A percentile compares a stretch with the other conserved stretches of the same genome.
Conservation (phyloP, 2,888 invertebrate species). For the Argynnis bischoffii region DNA sequence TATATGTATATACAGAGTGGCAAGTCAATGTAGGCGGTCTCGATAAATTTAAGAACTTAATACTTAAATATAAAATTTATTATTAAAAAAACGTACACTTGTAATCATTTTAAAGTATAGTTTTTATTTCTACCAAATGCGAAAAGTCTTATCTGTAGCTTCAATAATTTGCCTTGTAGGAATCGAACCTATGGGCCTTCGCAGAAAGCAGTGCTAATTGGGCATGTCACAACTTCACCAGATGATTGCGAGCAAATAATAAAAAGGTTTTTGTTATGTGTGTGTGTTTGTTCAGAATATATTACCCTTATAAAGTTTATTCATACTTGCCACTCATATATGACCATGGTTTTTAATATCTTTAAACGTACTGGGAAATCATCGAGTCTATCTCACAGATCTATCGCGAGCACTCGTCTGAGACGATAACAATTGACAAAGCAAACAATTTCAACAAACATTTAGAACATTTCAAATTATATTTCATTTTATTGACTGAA, state of each 20-base stretch:
- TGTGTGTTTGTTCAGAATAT: no score
- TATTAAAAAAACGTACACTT: not conserved
- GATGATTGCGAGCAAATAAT: no score
- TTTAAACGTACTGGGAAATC: not conserved
- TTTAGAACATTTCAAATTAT: slow-evolving; percentile 7
- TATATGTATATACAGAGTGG: slow-evolving; percentile 14
- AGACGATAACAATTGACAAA: slow-evolving; percentile 14
- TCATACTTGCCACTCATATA: slow-evolving; percentile 13
- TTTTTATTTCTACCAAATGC: no score
- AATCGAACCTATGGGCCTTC: no score
- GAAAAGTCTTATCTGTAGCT: no score
- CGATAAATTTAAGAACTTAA: no score
- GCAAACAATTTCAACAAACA: slow-evolving; percentile 11
- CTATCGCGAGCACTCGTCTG: not conserved
- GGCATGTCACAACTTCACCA: no score
- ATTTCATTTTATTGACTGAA: slow-evolving; percentile 3
- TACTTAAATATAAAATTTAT: not conserved
- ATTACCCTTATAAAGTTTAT: no score
- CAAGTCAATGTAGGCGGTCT: slow-evolving; percentile 1
- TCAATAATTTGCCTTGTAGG: no score
- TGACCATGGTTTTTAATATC: not conserved
- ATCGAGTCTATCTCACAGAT: not conserved
- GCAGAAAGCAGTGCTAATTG: no score
- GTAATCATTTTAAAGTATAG: no score
- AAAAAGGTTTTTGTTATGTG: no score